Evolutionary conservation across 1,140 invertebrate species (phyloP), one percentile per base, ranked within the genome.

Genomic region (Drosophila varians): DNA sequence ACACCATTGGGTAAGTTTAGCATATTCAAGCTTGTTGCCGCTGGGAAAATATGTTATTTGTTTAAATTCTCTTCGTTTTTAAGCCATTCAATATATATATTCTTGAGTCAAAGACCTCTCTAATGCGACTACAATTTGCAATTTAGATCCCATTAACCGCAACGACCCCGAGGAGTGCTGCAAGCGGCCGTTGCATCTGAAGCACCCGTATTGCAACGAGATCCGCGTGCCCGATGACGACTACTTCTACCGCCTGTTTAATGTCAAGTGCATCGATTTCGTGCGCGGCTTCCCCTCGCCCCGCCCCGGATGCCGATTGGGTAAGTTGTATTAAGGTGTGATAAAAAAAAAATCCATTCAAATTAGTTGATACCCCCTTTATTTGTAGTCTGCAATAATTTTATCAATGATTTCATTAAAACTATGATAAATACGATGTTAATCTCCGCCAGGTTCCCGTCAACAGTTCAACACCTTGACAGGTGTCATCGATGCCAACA

Each of bases 111-210:
- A 31, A 16, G 1, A 38, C 12, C 36, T 42, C 16, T 21, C 21
- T 46, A 16, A 58, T 16, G 45, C 14, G 18, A 4, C 1, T 11
- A 6, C 36, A 43, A 54, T 38, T 12, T 51, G 11, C 9, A 1
- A 38, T 52, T 64, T 11, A 97, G 96, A 97, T 92, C 94, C 96
- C 1, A 91, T 95, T 54, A 96, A 96, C 89, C 93, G 96, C 56
- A 97, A 97, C 90, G 96, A 97, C 90, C 96, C 96, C 2, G 96
- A 96, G 91, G 96, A 97, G 89, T 98, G 97, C 89, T 98, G 97
- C 89, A 93, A 95, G 70, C 93, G 95, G 6, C 94, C 95, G 3
- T 92, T 93, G 6, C 94, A 96, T 74, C 91, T 95, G 8, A 96
- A 96, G 78, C 96, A 98, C 92, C 97, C 96, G 0, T 97, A 97